Percentiles rank a stretch among this genome's conserved stretches.
Evolutionary conservation across 2,113 vertebrate genomes (phyloP).

Genomic region (Ariopsis seemanni): DNA sequence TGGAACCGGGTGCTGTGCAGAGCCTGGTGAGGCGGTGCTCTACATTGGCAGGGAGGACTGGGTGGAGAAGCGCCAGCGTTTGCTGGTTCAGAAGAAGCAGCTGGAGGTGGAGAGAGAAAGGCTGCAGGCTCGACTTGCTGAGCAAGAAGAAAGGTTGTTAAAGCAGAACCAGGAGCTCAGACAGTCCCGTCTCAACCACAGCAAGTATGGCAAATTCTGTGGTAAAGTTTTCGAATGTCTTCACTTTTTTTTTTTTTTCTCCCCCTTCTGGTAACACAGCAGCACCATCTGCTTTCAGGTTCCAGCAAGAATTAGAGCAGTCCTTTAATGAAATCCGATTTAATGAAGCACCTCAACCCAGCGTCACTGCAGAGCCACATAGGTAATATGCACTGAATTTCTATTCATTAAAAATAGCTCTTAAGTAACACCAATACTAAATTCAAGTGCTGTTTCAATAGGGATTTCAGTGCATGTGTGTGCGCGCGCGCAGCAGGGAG

Average conservation of each 20-base stretch:
- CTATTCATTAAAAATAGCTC: neutral
- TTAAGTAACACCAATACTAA: neutral
- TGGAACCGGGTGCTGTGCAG: slow-evolving; percentile 4
- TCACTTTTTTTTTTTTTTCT: neutral
- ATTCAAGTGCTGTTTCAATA: slow-evolving; percentile 7
- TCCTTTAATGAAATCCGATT: slow-evolving; percentile 25
- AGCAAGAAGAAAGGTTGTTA: slow-evolving; percentile 84
- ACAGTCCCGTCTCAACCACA: slow-evolving; percentile 77
- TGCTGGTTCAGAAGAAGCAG: slow-evolving; percentile 90
- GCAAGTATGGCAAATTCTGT: slow-evolving; percentile 67
- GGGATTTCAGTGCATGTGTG: neutral
- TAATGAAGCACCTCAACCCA: slow-evolving; percentile 24
- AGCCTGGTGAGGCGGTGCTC: slow-evolving; percentile 51
- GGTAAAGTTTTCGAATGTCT: neutral
- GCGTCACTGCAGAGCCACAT: neutral
- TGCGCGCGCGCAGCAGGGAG: neutral
- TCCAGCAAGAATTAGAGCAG: slow-evolving; percentile 49
- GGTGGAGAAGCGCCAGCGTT: slow-evolving; percentile 80
- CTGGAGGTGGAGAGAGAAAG: slow-evolving; percentile 87
- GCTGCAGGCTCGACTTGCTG: slow-evolving; percentile 80
- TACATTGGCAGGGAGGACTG: slow-evolving; percentile 70
- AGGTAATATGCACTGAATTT: slow-evolving; percentile 26
- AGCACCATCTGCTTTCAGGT: slow-evolving; percentile 27
- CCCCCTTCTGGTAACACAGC: neutral
- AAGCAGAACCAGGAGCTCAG: slow-evolving; percentile 83